Percentiles rank a stretch among this genome's conserved stretches.
phyloP scores from a whole-genome alignment of 2,888 invertebrate genomes.

The Taenaris catops region DNA sequence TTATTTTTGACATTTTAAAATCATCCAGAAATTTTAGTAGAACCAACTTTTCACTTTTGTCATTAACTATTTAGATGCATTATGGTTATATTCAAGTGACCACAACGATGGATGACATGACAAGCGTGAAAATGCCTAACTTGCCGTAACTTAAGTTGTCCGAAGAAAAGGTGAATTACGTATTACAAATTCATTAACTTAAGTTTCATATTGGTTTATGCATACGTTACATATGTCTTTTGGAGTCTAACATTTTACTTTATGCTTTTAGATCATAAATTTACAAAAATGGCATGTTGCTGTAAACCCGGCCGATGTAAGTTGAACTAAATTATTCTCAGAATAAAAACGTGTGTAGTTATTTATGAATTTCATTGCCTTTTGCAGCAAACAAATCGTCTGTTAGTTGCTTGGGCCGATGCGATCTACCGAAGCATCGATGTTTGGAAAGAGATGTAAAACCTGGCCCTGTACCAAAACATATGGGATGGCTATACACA shows the following conservation, averaged over 20 bases:
- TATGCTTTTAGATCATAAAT: conserved; percentile 28
- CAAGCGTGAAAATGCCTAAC: conserved; percentile 27
- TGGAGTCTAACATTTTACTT: no score
- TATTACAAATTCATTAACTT: neutral
- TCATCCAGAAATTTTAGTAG: no score
- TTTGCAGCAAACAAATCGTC: conserved; percentile 46
- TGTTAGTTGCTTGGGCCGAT: conserved; percentile 60
- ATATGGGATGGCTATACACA: conserved; percentile 72
- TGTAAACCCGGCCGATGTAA: conserved; percentile 47
- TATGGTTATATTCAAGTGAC: neutral
- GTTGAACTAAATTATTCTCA: no score
- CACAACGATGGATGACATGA: conserved; percentile 5
- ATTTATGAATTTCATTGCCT: neutral
- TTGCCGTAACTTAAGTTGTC: conserved; percentile 19
- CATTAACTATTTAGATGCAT: no score
- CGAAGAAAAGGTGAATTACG: neutral
- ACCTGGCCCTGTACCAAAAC: conserved; percentile 57
- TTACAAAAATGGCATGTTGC: conserved; percentile 50
- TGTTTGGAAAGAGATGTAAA: conserved; percentile 51
- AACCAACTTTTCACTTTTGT: no score
- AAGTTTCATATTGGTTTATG: no score
- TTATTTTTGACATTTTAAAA: no score
- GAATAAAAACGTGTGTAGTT: no score
- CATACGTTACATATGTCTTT: neutral
- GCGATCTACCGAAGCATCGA: conserved; percentile 61